Base-by-base conservation (phyloP, 2,113 vertebrate genomes). In the Oreotragus oreotragus region DNA sequence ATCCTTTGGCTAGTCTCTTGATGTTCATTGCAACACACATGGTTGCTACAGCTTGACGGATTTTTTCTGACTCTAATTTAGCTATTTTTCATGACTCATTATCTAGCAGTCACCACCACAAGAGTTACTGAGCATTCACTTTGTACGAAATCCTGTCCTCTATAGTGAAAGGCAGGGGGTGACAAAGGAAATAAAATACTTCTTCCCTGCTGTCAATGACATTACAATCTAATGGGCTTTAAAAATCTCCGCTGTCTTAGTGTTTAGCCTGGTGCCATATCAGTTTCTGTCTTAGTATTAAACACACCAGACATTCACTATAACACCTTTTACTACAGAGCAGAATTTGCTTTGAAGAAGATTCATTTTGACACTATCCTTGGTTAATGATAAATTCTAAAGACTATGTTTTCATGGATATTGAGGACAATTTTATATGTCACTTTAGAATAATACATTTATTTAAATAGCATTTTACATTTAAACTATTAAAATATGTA, bases 51-150 rank as follows among this genome's bases (percentile, higher is more conserved):
- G 60, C 30, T 64, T 47, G 51, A 73, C 2, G 0, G 25, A 51
- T 43, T 95, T 97, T 84, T 90, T 10, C 66, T 85, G 53, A 84
- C 64, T 92, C 84, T 90, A 93, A 96, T 87, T 95, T 97, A 76
- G 53, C 88, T 90, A 17, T 86, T 89, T 55, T 91, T 88, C 70
- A 33, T 94, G 84, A 97, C 66, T 97, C 77, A 92, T 95, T 94
- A 93, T 96, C 33, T 86, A 47, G 58, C 77, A 83, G 55, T 83
- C 77, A n/a, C 58, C n/a, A 91, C 25, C 76, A 55, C 64, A 90
- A 83, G 45, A 57, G 36, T 66, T 85, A 90, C 21, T 97, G 90
- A 92, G 17, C 45, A 95, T 53, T 85, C 28, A 13, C 33, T 96
- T 14, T 70, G 25, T 76, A 43, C 13, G 62, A 88, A 95, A 88